A percentile compares a stretch with the other conserved stretches of the same genome.
Evolutionary conservation across 2,888 invertebrate genomes (phyloP).

Genomic region (Subacronicta megacephala): DNA sequence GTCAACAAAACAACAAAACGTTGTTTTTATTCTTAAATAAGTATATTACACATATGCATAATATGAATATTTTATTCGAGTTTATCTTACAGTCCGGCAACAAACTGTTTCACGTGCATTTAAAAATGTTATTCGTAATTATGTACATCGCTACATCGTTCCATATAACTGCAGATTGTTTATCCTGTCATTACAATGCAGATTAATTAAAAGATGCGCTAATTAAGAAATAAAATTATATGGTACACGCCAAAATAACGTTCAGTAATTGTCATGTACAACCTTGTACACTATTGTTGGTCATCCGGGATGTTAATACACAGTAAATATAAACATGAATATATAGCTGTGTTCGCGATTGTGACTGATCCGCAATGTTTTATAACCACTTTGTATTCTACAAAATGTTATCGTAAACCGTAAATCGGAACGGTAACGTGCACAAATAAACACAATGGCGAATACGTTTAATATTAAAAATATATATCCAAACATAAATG

Average conservation of each 20-base stretch:
- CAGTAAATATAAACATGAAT: conserved; percentile 41
- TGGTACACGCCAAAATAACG: conserved; percentile 35
- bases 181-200: conserved; percentile 22
- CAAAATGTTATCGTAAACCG: conserved; percentile 59
- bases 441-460: conserved; percentile 47
- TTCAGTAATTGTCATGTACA: conserved; percentile 42
- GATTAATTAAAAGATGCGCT: conserved; percentile 40
- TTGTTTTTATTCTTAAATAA: too few relatives aligned
- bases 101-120: neutral
- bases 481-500: conserved; percentile 1
- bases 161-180: conserved; percentile 9
- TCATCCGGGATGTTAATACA: conserved; percentile 62
- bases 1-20: too few relatives aligned
- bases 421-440: conserved; percentile 52
- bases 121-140: neutral
- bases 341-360: conserved; percentile 23
- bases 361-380: conserved; percentile 39
- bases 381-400: conserved; percentile 51
- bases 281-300: conserved; percentile 59
- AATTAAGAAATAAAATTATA: conserved; percentile 41
- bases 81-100: neutral
- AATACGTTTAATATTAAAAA: conserved; percentile 23
- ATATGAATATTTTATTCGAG: too few relatives aligned
- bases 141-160: conserved; percentile 5
- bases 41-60: too few relatives aligned